Conservation (phyloP, 2,888 invertebrate genomes). For the Tachystola acroxantha region DNA sequence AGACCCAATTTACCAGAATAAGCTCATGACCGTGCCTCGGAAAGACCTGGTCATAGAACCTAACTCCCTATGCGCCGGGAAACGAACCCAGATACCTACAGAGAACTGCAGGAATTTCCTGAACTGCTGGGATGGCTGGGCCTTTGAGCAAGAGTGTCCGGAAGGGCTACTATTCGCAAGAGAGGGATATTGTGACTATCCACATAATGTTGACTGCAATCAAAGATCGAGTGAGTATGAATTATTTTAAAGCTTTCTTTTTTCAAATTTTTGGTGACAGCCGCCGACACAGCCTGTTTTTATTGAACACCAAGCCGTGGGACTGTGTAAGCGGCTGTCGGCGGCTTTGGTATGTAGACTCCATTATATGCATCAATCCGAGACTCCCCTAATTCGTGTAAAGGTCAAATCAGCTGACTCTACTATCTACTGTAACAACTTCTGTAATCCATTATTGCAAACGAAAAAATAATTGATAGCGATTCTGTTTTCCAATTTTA, state of each 20-base stretch:
- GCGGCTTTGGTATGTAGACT: too few relatives aligned
- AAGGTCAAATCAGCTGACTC: too few relatives aligned
- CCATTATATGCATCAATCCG: too few relatives aligned
- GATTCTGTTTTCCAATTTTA: too few relatives aligned
- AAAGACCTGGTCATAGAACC: slow-evolving; percentile 45
- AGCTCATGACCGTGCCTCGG: slow-evolving; percentile 40
- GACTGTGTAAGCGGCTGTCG: too few relatives aligned
- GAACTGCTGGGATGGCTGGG: slow-evolving; percentile 85
- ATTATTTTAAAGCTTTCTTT: neutral
- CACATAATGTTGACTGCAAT: slow-evolving; percentile 80
- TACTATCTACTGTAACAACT: too few relatives aligned
- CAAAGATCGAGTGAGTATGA: slow-evolving; percentile 57
- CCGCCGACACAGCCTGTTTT: too few relatives aligned
- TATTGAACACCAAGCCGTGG: too few relatives aligned
- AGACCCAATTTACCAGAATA: slow-evolving; percentile 57
- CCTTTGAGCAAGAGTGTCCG: slow-evolving; percentile 82
- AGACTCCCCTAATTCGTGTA: too few relatives aligned
- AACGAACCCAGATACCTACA: slow-evolving; percentile 80
- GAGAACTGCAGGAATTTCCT: slow-evolving; percentile 80
- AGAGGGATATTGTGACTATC: slow-evolving; percentile 81
- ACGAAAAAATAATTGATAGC: too few relatives aligned
- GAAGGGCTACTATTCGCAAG: slow-evolving; percentile 79
- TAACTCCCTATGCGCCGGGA: slow-evolving; percentile 57
- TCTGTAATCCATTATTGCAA: too few relatives aligned
- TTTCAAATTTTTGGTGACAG: too few relatives aligned